A percentile compares a stretch with the other conserved stretches of the same genome.
These are phyloP conservation scores for Hirtodrosophila confusa DNA, from an alignment of 2,888 invertebrate genomes.

Conservation along the genomic window DNA sequence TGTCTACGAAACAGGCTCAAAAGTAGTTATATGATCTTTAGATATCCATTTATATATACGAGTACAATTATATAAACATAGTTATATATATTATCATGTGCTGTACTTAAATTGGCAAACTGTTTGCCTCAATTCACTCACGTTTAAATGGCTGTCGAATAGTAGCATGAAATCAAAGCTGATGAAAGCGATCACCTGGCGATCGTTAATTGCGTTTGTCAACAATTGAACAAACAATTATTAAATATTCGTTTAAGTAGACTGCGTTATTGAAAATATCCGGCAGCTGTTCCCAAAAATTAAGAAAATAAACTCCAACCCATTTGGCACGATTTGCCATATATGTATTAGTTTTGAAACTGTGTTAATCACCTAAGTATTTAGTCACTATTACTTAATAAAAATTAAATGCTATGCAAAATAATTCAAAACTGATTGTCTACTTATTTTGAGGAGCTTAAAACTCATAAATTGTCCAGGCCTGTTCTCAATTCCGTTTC, in stretches of 20 bases:
- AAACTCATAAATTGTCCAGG: too few relatives aligned
- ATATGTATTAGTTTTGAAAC: slow-evolving; percentile 76
- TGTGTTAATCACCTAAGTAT: slow-evolving; percentile 79
- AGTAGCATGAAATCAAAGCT: slow-evolving; percentile 62
- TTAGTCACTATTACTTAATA: slow-evolving; percentile 76
- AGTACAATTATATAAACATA: slow-evolving; percentile 46
- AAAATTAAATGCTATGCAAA: slow-evolving; percentile 62
- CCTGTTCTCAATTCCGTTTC: too few relatives aligned
- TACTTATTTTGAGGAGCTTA: too few relatives aligned
- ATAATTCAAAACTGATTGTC: slow-evolving; percentile 9
- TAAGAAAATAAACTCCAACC: slow-evolving; percentile 17
- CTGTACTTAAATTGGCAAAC: slow-evolving; percentile 70
- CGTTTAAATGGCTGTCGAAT: slow-evolving; percentile 60
- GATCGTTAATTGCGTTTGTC: slow-evolving; percentile 46
- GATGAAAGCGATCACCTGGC: slow-evolving; percentile 58
- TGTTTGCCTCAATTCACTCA: slow-evolving; percentile 51
- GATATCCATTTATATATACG: slow-evolving; percentile 41
- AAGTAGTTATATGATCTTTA: slow-evolving; percentile 48
- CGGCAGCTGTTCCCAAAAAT: slow-evolving; percentile 19
- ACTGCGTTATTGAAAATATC: slow-evolving; percentile 34
- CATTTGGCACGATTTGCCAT: slow-evolving; percentile 48
- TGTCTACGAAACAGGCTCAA: slow-evolving; percentile 70
- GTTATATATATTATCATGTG: slow-evolving; percentile 42
- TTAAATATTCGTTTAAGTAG: slow-evolving; percentile 46
- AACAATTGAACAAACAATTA: slow-evolving; percentile 39